Percentiles rank a stretch among this genome's conserved stretches.
Conservation (phyloP, 2,113 vertebrate genomes). For the Ornithorhynchus anatinus region DNA sequence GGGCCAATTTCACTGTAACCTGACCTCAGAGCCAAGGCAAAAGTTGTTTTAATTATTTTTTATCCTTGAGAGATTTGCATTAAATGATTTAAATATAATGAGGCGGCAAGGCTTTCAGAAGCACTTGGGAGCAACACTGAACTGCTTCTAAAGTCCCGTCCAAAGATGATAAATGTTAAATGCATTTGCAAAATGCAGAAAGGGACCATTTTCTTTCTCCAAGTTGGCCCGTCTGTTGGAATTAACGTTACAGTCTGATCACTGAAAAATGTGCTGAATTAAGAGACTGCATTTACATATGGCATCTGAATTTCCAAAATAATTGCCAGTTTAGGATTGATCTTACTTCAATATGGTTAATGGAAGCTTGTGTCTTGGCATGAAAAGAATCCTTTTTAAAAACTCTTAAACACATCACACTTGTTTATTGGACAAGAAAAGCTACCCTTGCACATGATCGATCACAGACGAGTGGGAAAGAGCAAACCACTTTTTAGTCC, state of each 20-base stretch:
- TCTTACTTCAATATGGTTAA: slow-evolving; percentile 41
- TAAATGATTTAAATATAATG: slow-evolving; percentile 24
- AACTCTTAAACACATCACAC: not conserved
- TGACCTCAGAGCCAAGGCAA: not conserved
- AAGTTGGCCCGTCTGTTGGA: not conserved
- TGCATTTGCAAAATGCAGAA: slow-evolving; percentile 28
- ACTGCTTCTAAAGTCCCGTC: slow-evolving; percentile 8
- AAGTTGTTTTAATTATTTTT: too few relatives aligned
- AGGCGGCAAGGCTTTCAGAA: slow-evolving; percentile 23
- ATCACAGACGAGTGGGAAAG: not conserved
- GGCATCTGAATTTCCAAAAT: slow-evolving; percentile 43
- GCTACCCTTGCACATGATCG: slow-evolving; percentile 11
- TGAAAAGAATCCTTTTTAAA: slow-evolving; percentile 28
- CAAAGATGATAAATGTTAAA: slow-evolving; percentile 47
- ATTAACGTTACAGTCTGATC: slow-evolving; percentile 58
- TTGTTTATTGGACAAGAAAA: slow-evolving; percentile 24
- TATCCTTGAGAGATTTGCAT: not conserved
- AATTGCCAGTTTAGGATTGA: slow-evolving; percentile 51
- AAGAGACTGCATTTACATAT: slow-evolving; percentile 42
- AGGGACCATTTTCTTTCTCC: not conserved
- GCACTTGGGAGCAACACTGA: slow-evolving; percentile 22
- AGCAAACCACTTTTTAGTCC: not conserved
- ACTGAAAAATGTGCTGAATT: slow-evolving; percentile 51
- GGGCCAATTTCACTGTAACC: too few relatives aligned
- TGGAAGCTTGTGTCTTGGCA: slow-evolving; percentile 3